Base-by-base conservation (phyloP, 1,140 invertebrate genomes). In the Polypedilum vanderplanki region DNA sequence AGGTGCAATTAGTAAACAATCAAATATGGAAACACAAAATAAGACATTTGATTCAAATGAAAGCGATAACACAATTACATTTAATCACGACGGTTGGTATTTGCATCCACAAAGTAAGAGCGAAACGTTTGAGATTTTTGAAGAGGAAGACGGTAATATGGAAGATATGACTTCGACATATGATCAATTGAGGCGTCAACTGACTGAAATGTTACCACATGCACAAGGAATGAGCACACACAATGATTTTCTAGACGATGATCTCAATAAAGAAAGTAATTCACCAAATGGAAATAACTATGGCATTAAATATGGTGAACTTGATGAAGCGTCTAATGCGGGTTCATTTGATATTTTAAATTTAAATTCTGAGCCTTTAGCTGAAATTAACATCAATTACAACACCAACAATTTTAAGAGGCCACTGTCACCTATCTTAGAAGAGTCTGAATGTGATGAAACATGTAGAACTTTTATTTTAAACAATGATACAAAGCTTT, bases 381-480 rank as follows among this genome's bases (percentile, higher is more conserved):
- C 20, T 57, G 76, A 76, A 64, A 40, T 76, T 5, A 15, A 46
- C n/a, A 76, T 76, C 5, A 76, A 76, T 74, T 76, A 76, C 33
- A 57, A 57, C n/a, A 57, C 12, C n/a, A 12, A 57, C n/a, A 57
- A 15, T 12, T 33, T 33, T 33, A 76, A 75, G 41, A 64, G 74
- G 17, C 22, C 41, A 64, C 40, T 76, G n/a, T 75, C 76, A 17
- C 76, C 76, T 12, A 76, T 76, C 40, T 12, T 76, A 8, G 76
- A 76, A 73, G 76, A 76, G 64, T 75, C 67, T 73, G 76, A 76
- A 74, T 70, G 20, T 70, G 76, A 76, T 20, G 76, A 76, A 74
- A 76, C 76, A 0, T 75, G 73, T 64, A 76, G 70, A 40, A 76
- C 76, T 0, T 76, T 76, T 74, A 70, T 75, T 15, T 15, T 76